Evolutionary conservation across 2,797 vertebrate species (phyloP).

Genomic region (Acipenser transmontanus): DNA sequence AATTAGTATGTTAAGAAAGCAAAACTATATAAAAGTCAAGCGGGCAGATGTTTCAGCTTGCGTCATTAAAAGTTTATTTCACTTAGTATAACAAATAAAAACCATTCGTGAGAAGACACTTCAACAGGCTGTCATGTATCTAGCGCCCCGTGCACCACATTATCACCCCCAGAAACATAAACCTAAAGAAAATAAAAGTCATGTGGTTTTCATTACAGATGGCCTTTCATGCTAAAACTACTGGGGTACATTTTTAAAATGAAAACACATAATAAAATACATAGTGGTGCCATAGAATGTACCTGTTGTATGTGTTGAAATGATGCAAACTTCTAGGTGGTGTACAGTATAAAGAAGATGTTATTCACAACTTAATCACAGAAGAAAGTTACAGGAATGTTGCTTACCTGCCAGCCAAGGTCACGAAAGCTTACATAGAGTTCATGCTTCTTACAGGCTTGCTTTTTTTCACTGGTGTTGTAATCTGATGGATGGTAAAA

Average conservation of each 20-base stretch:
- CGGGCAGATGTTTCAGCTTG: no score
- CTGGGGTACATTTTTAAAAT: neutral
- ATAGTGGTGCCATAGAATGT: no score
- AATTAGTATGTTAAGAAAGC: no score
- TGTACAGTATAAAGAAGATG: no score
- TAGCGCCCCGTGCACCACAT: conserved; percentile 3
- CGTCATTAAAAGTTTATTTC: no score
- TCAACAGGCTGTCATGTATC: neutral
- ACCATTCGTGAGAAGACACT: no score
- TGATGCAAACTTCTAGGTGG: no score
- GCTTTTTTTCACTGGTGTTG: conserved; percentile 94
- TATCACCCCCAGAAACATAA: conserved; percentile 8
- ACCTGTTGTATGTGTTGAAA: no score
- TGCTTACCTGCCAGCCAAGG: conserved; percentile 92
- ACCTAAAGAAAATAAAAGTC: neutral
- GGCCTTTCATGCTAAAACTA: neutral
- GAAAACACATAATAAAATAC: no score
- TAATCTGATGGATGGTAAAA: conserved; percentile 61
- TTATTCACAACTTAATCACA: no score
- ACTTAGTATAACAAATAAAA: no score
- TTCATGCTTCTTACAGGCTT: conserved; percentile 98
- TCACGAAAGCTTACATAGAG: conserved; percentile 98
- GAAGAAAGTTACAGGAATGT: neutral
- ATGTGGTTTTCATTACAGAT: neutral
- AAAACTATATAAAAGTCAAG: no score